Evolutionary conservation across 1,140 invertebrate genomes (phyloP).

Genomic region (Eurosta solidaginis): DNA sequence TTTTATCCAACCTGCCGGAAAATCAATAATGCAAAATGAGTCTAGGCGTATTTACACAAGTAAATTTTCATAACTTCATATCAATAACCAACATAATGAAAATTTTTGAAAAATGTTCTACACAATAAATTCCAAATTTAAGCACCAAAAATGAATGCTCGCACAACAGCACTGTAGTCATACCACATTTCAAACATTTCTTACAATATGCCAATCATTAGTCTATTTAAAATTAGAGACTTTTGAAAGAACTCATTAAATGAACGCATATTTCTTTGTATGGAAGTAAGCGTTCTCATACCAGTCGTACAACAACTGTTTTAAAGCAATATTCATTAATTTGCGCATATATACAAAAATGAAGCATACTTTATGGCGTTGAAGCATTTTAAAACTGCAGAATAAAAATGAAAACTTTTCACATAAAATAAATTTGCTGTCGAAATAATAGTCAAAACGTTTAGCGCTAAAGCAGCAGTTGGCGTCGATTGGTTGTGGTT

Average conservation of each 20-base stretch:
- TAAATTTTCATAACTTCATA: too few species aligned
- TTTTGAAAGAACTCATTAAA: conserved; percentile 9
- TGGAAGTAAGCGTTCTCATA: too few species aligned
- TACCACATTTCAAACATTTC: not conserved
- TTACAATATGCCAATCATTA: not conserved
- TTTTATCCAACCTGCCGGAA: too few species aligned
- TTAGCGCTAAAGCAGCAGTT: not conserved
- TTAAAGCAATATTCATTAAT: not conserved
- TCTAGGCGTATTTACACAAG: too few species aligned
- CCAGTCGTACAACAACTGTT: not conserved
- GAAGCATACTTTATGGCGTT: not conserved
- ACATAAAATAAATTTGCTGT: conserved; percentile 21
- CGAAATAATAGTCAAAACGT: conserved; percentile 22
- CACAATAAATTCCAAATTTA: too few species aligned
- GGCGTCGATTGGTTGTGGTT: not conserved
- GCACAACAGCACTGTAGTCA: not conserved
- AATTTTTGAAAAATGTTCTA: too few species aligned
- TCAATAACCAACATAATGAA: too few species aligned
- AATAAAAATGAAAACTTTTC: conserved; percentile 27
- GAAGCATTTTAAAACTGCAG: not conserved
- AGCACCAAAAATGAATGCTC: too few species aligned
- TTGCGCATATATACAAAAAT: not conserved
- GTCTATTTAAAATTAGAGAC: not conserved
- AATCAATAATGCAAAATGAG: too few species aligned
- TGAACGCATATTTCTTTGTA: not conserved